These are phyloP conservation scores for Aspidoscelis tigris DNA, from an alignment of 2,113 vertebrate species.

Conservation along the genomic window DNA sequence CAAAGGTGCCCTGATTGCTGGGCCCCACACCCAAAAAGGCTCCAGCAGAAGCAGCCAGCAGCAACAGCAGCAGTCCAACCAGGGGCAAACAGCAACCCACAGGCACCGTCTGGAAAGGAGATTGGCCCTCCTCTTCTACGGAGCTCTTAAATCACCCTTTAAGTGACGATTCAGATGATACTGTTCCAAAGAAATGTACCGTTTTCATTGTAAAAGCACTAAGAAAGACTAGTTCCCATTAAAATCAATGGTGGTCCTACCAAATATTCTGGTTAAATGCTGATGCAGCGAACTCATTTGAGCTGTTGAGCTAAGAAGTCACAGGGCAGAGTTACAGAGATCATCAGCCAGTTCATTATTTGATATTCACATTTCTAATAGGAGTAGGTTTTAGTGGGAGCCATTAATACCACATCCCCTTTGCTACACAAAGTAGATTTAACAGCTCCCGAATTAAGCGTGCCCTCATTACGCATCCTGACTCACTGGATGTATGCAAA, in stretches of 20 bases:
- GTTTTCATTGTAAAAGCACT: no score
- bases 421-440: slow-evolving; percentile 42
- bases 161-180: neutral
- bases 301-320: neutral
- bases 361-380: slow-evolving; percentile 17
- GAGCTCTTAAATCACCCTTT: neutral
- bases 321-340: fast-evolving
- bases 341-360: neutral
- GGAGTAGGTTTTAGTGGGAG: slow-evolving; percentile 32
- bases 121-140: neutral
- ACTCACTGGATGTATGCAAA: slow-evolving; percentile 60
- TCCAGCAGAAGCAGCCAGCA: no score
- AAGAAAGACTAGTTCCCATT: neutral
- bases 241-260: neutral
- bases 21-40: no score
- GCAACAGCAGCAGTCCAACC: no score
- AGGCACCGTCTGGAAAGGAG: no score
- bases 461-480: slow-evolving; percentile 51
- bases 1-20: no score
- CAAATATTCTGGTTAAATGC: neutral
- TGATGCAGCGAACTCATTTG: neutral
- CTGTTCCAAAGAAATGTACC: neutral
- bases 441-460: slow-evolving; percentile 42
- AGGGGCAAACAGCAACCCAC: no score
- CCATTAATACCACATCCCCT: slow-evolving; percentile 42